Conservation (phyloP, 2,797 vertebrate genomes). For the Sternarchorhynchus goeldii region DNA sequence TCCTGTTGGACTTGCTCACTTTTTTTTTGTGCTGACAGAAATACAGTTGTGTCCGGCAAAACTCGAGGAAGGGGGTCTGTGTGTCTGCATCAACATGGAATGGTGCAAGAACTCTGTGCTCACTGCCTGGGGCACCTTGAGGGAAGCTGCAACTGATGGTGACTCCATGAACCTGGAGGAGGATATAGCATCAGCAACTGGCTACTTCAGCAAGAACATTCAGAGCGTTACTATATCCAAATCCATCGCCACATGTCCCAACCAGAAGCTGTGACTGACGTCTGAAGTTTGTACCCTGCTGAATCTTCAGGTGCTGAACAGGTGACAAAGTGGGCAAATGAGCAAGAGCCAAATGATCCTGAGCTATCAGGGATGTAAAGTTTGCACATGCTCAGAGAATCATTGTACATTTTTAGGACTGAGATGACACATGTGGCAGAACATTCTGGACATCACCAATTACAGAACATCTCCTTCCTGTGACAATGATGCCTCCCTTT, state of each 20-base stretch:
- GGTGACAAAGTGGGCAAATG: neutral
- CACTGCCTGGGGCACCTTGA: conserved; percentile 4
- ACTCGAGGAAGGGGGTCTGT: too few relatives aligned
- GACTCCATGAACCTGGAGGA: neutral
- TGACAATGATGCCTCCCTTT: too few relatives aligned
- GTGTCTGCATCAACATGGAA: too few relatives aligned
- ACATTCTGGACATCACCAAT: neutral
- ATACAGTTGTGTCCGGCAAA: too few relatives aligned
- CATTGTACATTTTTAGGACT: neutral
- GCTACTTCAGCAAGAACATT: too few relatives aligned
- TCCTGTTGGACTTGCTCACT: too few relatives aligned
- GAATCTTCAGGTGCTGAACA: neutral
- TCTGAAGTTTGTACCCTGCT: neutral
- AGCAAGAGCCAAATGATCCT: neutral
- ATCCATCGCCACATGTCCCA: neutral
- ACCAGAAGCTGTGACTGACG: neutral
- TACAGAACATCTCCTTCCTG: neutral
- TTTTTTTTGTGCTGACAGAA: too few relatives aligned
- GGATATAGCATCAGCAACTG: neutral
- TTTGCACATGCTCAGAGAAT: neutral
- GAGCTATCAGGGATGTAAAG: neutral
- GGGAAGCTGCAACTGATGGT: neutral
- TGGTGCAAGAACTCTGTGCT: too few relatives aligned
- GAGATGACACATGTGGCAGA: neutral
- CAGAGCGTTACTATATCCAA: too few relatives aligned